These are phyloP conservation scores for Drosophila lacicola DNA, from an alignment of 2,888 invertebrate species.

Conservation along the genomic window DNA sequence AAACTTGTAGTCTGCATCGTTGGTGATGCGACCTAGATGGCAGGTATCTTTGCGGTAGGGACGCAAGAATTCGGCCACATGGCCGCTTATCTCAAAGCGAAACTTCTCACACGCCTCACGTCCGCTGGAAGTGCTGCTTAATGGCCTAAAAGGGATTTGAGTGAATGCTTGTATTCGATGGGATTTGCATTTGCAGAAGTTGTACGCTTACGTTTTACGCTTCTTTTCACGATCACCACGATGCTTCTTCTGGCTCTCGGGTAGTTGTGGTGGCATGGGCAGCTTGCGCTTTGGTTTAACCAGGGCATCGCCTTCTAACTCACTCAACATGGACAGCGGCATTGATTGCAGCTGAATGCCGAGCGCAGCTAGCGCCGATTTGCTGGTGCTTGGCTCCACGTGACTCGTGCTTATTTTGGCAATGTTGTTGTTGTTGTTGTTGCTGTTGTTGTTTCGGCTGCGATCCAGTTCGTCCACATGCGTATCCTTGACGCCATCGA, in stretches of 20 bases:
- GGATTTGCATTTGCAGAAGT: too few species aligned
- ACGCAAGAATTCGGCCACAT: slow-evolving; percentile 63
- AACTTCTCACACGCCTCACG: slow-evolving; percentile 57
- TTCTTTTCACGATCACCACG: slow-evolving; percentile 42
- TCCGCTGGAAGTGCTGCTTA: slow-evolving; percentile 20
- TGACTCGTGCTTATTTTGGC: slow-evolving; percentile 11
- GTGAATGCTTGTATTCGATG: not conserved
- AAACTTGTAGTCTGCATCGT: slow-evolving; percentile 90
- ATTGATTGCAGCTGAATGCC: slow-evolving; percentile 5
- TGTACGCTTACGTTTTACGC: slow-evolving; percentile 30
- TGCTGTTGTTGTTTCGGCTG: slow-evolving; percentile 22
- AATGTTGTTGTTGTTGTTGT: not conserved
- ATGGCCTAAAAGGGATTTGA: not conserved
- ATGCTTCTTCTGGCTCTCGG: slow-evolving; percentile 35
- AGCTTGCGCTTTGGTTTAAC: slow-evolving; percentile 45
- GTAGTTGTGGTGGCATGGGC: slow-evolving; percentile 4
- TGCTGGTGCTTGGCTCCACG: slow-evolving; percentile 47
- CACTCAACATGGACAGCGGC: not conserved
- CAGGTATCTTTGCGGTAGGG: slow-evolving; percentile 95
- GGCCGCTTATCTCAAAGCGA: slow-evolving; percentile 60
- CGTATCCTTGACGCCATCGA: slow-evolving; percentile 74
- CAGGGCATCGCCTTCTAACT: not conserved
- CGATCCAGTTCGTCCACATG: slow-evolving; percentile 80
- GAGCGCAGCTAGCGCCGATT: slow-evolving; percentile 24
- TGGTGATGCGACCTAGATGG: slow-evolving; percentile 92